Evolutionary conservation across 2,888 invertebrate genomes (phyloP).

Genomic region (Podotricha telesiphe): DNA sequence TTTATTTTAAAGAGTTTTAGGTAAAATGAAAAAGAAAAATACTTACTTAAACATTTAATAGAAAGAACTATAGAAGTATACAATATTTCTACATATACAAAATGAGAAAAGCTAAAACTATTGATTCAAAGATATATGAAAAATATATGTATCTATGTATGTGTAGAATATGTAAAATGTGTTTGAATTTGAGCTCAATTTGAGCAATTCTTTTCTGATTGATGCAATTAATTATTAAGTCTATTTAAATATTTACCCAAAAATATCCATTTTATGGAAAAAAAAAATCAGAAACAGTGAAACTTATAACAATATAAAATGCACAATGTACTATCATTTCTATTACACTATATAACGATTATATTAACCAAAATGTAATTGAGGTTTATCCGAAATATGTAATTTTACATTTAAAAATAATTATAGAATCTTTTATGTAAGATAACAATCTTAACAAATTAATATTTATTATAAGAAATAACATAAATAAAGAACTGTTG

Average conservation of each 20-base stretch:
- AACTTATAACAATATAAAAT: conserved; percentile 6
- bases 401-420: conserved; percentile 9
- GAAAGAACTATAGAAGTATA: conserved; percentile 32
- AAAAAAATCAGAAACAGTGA: conserved; percentile 9
- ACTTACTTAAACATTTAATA: conserved; percentile 35
- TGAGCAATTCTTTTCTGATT: conserved; percentile 24
- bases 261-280: conserved; percentile 1
- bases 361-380: background rate
- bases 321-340: background rate
- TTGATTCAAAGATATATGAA: conserved; percentile 9
- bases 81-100: conserved; percentile 27
- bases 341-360: background rate
- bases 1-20: too few relatives aligned
- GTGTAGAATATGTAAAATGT: conserved; percentile 21
- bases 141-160: conserved; percentile 17
- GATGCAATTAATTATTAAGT: background rate
- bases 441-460: background rate
- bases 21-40: conserved; percentile 14
- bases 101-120: conserved; percentile 24
- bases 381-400: background rate
- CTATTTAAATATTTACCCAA: conserved; percentile 7
- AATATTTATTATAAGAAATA: background rate
- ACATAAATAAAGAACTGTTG: background rate
- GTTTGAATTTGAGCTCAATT: conserved; percentile 22
- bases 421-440: background rate